These are phyloP conservation scores for Macrosteles quadrilineatus DNA, from an alignment of 1,140 invertebrate species.

Conservation along the genomic window DNA sequence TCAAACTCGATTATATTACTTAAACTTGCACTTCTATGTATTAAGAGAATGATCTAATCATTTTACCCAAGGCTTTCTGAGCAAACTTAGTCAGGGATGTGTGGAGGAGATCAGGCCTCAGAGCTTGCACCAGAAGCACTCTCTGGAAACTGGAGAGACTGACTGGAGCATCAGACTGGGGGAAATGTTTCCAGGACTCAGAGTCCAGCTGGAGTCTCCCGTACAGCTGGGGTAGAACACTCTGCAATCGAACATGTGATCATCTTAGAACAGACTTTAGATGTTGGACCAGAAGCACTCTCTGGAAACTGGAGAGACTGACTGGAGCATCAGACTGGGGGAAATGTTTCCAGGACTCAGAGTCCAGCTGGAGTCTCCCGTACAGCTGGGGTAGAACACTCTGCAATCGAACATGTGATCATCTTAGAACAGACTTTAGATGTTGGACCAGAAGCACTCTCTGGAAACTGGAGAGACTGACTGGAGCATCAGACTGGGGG, in stretches of 20 bases:
- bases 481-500: constrained; percentile 51
- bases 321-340: constrained; percentile 50
- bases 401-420: constrained; percentile 49
- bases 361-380: constrained; percentile 61
- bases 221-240: constrained; percentile 64
- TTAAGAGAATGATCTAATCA: no score
- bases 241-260: constrained; percentile 49
- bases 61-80: constrained; percentile 67
- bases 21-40: no score
- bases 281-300: constrained; percentile 78
- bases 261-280: constrained; percentile 83
- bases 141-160: constrained; percentile 76
- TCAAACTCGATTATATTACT: no score
- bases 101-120: constrained; percentile 79
- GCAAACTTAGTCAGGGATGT: constrained; percentile 70
- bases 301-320: constrained; percentile 73
- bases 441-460: constrained; percentile 80
- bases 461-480: constrained; percentile 71
- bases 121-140: constrained; percentile 76
- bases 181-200: constrained; percentile 67
- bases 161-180: constrained; percentile 50
- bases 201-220: constrained; percentile 63
- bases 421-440: constrained; percentile 81
- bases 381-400: constrained; percentile 64
- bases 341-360: constrained; percentile 70